Evolutionary conservation across 2,888 invertebrate genomes (phyloP).

Genomic region (Gandaritis pyraliata): DNA sequence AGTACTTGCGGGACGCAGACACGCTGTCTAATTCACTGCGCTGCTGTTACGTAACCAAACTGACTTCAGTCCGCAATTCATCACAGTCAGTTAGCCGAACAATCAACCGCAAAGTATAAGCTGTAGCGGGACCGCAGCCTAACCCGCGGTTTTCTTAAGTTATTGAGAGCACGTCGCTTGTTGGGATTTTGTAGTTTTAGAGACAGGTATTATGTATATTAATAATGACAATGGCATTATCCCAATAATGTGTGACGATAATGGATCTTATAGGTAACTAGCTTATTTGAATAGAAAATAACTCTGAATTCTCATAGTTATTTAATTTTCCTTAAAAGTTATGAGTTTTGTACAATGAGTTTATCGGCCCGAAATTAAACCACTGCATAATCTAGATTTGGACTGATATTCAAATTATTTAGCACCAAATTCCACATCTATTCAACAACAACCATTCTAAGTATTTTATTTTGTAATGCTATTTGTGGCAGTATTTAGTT

Average conservation of each 20-base stretch:
- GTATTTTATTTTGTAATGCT: constrained; percentile 35
- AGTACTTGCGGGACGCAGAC: too few relatives aligned
- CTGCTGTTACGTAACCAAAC: too few relatives aligned
- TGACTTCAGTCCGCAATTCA: too few relatives aligned
- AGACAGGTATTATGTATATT: background rate
- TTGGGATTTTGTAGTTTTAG: background rate
- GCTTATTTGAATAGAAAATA: constrained; percentile 30
- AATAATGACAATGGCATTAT: constrained; percentile 11
- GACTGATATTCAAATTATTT: constrained; percentile 68
- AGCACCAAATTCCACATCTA: constrained; percentile 80
- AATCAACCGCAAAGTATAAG: too few relatives aligned
- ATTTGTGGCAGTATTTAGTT: constrained; percentile 28
- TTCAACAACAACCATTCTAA: constrained; percentile 66
- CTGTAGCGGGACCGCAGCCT: too few relatives aligned
- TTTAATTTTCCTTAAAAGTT: constrained; percentile 30
- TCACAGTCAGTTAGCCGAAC: too few relatives aligned
- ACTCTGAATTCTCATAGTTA: constrained; percentile 28
- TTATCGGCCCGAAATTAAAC: constrained; percentile 26
- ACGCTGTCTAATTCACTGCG: too few relatives aligned
- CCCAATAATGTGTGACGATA: constrained; percentile 10
- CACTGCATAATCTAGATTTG: constrained; percentile 54
- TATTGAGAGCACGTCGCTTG: too few relatives aligned
- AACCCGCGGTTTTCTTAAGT: too few relatives aligned
- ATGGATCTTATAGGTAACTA: constrained; percentile 16
- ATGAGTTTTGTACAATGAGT: constrained; percentile 32